A percentile compares a stretch with the other conserved stretches of the same genome.
Conservation (phyloP, 64 coral and sea anemone species). For the Trachythela sp. region DNA sequence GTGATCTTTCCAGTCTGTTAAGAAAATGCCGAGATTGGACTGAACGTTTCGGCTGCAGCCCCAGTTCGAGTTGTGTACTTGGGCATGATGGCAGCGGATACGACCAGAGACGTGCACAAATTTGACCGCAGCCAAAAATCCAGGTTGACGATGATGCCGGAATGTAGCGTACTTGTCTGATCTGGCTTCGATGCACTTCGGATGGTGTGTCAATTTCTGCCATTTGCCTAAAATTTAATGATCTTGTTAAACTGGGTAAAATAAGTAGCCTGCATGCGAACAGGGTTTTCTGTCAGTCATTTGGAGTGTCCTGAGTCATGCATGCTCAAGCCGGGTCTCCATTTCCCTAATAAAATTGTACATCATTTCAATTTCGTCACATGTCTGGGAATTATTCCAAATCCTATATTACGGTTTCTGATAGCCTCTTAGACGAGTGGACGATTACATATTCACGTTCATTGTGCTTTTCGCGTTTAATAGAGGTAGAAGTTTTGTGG, state of each 20-base stretch:
- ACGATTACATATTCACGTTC: no score
- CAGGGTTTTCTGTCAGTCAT: no score
- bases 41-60: background rate
- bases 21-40: background rate
- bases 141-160: background rate
- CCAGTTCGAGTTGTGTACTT: conserved; percentile 16
- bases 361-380: no score
- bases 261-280: no score
- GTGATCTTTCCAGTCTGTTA: background rate
- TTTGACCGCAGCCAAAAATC: conserved; percentile 16
- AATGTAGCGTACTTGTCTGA: background rate
- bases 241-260: background rate
- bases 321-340: no score
- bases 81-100: background rate
- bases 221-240: background rate
- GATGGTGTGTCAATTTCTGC: background rate
- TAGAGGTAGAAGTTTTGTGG: no score
- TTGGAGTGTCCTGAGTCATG: no score
- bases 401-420: no score
- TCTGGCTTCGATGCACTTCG: background rate
- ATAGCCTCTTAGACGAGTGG: no score
- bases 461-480: no score
- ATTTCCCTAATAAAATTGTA: no score
- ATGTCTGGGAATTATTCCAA: no score
- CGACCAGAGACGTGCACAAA: background rate